Conservation (phyloP, 2,888 invertebrate species). For the Microctonus brassicae region DNA sequence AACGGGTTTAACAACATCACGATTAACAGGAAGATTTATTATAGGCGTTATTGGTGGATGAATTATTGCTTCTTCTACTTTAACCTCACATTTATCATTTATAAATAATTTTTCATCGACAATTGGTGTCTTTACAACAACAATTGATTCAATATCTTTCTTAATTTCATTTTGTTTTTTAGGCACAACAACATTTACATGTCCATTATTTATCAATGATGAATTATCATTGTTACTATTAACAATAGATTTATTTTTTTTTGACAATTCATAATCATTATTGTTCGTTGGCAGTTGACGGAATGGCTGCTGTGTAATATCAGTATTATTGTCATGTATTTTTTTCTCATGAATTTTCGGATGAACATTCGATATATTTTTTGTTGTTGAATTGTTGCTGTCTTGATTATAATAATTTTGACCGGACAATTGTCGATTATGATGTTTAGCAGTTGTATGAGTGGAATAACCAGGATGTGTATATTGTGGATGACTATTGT, state of each 20-base stretch:
- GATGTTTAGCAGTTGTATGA: conserved; percentile 37
- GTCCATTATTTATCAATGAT: conserved; percentile 12
- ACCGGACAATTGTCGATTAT: conserved; percentile 50
- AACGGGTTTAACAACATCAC: neutral
- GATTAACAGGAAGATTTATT: neutral
- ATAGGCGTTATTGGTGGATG: too few relatives aligned
- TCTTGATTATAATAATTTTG: conserved; percentile 68
- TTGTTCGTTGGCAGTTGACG: conserved; percentile 55
- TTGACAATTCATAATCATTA: conserved; percentile 52
- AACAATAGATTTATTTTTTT: conserved; percentile 34
- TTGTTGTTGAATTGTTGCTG: conserved; percentile 46
- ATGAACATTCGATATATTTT: conserved; percentile 42
- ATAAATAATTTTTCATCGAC: neutral
- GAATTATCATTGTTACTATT: conserved; percentile 17
- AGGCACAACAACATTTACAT: conserved; percentile 7
- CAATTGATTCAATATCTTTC: neutral
- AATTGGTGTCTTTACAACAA: neutral
- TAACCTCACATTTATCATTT: conserved; percentile 25
- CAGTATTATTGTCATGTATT: conserved; percentile 49
- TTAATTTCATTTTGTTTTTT: conserved; percentile 25
- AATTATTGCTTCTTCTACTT: conserved; percentile 18
- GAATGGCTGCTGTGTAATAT: conserved; percentile 49
- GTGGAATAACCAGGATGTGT: conserved; percentile 64
- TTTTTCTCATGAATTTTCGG: conserved; percentile 53
- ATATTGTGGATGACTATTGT: conserved; percentile 50